These are phyloP conservation scores for Lucilia sericata DNA, from an alignment of 1,140 invertebrate species.

Conservation along the genomic window DNA sequence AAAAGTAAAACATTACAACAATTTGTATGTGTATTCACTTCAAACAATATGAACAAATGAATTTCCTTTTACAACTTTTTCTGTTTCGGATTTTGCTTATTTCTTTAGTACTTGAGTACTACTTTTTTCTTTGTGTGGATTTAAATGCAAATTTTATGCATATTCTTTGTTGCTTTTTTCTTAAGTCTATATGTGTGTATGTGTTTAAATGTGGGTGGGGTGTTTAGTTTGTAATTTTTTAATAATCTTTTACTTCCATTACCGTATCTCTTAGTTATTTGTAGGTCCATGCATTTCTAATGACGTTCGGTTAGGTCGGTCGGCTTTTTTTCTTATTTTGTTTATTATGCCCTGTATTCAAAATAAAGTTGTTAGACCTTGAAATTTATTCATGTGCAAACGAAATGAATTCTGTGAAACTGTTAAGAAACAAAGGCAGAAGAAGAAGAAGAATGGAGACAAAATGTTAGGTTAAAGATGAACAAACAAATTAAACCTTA, in stretches of 20 bases:
- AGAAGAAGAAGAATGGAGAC: neutral
- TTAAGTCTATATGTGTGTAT: neutral
- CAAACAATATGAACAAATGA: neutral
- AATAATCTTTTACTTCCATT: neutral
- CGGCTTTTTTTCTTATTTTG: neutral
- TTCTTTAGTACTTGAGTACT: neutral
- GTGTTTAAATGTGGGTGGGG: neutral
- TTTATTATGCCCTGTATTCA: neutral
- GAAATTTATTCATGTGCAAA: slow-evolving; percentile 37
- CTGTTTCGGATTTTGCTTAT: neutral
- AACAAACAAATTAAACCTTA: no score
- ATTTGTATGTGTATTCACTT: neutral
- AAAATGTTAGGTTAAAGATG: neutral
- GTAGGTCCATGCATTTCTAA: neutral
- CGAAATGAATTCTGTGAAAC: neutral
- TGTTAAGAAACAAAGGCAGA: neutral
- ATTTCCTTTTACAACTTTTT: neutral
- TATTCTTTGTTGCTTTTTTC: neutral
- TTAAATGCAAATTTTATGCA: slow-evolving; percentile 30
- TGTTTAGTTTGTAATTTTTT: neutral
- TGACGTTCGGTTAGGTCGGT: neutral
- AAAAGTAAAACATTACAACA: neutral
- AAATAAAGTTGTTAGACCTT: slow-evolving; percentile 32
- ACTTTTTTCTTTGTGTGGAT: no score
- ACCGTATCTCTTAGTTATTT: neutral